Conservation (phyloP, 2,113 vertebrate genomes). For the Cichladusa arquata region DNA sequence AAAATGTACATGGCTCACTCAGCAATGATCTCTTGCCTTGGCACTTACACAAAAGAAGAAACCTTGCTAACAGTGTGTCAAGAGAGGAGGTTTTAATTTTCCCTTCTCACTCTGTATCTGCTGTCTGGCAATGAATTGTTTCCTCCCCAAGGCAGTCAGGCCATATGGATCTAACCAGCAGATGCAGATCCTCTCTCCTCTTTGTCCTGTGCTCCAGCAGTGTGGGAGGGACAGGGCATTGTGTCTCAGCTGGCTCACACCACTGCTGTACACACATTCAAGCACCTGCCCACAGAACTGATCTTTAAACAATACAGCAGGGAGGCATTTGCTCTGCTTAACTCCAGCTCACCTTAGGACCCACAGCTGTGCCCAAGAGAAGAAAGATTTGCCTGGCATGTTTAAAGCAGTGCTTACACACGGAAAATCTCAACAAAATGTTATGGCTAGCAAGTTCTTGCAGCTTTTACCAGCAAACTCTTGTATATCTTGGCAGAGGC, state of each 20-base stretch:
- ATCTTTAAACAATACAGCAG: not conserved
- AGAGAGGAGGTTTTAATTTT: not conserved
- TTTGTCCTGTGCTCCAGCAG: not conserved
- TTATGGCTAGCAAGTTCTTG: not conserved
- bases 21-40: not conserved
- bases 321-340: not conserved
- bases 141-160: not conserved
- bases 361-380: not conserved
- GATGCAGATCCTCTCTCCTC: not conserved
- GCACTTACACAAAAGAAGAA: not conserved
- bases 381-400: not conserved
- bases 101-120: not conserved
- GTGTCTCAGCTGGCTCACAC: not conserved
- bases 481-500: not conserved
- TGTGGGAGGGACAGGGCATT: not conserved
- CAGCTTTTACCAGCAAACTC: not conserved
- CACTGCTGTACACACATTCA: not conserved
- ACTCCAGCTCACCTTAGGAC: not conserved
- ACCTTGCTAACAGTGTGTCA: not conserved
- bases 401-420: not conserved
- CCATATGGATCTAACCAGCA: not conserved
- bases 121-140: not conserved
- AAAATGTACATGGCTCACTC: not conserved
- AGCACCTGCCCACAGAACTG: not conserved
- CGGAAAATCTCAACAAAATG: not conserved